phyloP scores from a whole-genome alignment of 2,113 vertebrate genomes.

The mouse (Mus musculus) region DNA sequence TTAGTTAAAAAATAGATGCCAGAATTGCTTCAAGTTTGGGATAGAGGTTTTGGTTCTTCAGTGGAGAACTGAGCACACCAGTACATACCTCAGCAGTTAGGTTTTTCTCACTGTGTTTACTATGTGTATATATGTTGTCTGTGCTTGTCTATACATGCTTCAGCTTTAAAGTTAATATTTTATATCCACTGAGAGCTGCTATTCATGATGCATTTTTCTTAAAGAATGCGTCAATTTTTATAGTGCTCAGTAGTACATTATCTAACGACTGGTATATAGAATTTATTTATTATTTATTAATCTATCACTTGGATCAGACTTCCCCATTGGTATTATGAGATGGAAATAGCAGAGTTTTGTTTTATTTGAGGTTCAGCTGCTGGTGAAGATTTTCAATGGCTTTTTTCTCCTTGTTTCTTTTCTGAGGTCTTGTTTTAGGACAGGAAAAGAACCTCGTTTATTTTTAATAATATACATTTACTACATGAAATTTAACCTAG shows the following conservation, averaged over 20 bases:
- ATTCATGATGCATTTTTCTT: constrained; percentile 1
- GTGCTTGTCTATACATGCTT: background rate
- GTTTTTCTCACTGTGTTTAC: constrained; percentile 24
- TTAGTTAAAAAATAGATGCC: too few relatives aligned
- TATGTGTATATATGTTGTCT: background rate
- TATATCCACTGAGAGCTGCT: background rate
- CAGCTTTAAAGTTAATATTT: constrained; percentile 10
- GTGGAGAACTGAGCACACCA: background rate
- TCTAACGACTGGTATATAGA: background rate
- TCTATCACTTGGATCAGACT: background rate
- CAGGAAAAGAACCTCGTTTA: constrained; percentile 55
- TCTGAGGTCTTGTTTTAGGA: constrained; percentile 16
- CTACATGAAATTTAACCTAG: constrained; percentile 10
- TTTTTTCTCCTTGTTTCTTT: background rate
- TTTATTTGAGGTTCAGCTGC: constrained; percentile 22
- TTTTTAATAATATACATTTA: constrained; percentile 60
- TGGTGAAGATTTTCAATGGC: constrained; percentile 20
- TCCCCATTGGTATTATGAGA: background rate
- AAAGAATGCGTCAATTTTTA: background rate
- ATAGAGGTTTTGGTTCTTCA: background rate
- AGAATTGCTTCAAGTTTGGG: background rate
- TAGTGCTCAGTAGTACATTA: background rate
- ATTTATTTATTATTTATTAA: background rate
- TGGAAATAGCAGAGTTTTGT: constrained; percentile 24
- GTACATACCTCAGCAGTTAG: background rate